phyloP scores from a whole-genome alignment of 2,888 invertebrate genomes.

The Dromius quadrimaculatus region DNA sequence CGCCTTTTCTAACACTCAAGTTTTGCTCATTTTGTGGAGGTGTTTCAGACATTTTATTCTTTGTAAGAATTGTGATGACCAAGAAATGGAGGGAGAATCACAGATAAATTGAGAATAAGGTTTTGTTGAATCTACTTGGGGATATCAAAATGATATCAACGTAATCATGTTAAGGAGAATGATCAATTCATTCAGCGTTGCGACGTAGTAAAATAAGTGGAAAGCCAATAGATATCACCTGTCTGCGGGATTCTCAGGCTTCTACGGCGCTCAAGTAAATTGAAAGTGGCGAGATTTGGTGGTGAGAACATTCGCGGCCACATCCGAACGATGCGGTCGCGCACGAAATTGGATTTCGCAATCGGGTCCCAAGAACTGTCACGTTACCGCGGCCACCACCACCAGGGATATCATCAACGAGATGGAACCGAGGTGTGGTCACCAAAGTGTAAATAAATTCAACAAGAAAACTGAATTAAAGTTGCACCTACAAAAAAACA shows the following conservation, averaged over 20 bases:
- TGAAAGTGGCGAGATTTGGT: constrained; percentile 56
- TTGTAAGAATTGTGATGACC: too few species aligned
- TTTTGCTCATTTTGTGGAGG: constrained; percentile 23
- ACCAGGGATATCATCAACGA: constrained; percentile 45
- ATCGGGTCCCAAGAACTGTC: constrained; percentile 54
- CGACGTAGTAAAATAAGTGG: background rate
- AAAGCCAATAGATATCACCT: constrained; percentile 52
- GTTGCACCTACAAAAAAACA: constrained; percentile 52
- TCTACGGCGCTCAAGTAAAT: constrained; percentile 55
- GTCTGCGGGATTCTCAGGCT: constrained; percentile 45
- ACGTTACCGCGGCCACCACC: constrained; percentile 41
- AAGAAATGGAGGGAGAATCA: too few species aligned
- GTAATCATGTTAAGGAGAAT: background rate
- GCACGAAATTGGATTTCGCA: constrained; percentile 57
- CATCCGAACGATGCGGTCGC: constrained; percentile 56
- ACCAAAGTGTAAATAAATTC: constrained; percentile 60
- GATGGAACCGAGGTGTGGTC: constrained; percentile 58
- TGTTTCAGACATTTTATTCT: too few species aligned
- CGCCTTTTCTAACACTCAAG: constrained; percentile 7
- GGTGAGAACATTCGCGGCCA: constrained; percentile 54
- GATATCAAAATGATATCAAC: too few species aligned
- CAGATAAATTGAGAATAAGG: too few species aligned
- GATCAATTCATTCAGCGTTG: background rate
- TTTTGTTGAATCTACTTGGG: too few species aligned
- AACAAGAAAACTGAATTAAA: constrained; percentile 57